Evolutionary conservation across 1,140 invertebrate genomes (phyloP).

Genomic region (Nomia melanderi): DNA sequence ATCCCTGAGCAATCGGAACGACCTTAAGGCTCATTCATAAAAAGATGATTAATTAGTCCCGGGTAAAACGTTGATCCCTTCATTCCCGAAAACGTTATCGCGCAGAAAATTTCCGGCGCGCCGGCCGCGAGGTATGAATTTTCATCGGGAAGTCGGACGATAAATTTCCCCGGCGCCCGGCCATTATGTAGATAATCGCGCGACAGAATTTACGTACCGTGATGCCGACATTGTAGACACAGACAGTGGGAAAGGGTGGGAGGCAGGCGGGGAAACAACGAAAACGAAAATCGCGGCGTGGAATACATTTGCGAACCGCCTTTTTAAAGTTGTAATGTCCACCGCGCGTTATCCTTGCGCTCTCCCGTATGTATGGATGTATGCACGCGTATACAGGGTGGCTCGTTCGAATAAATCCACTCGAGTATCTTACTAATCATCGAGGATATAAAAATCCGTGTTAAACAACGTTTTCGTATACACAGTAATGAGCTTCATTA

Average conservation of each 20-base stretch:
- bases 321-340: slow-evolving; percentile 15
- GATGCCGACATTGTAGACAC: slow-evolving; percentile 31
- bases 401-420: not conserved
- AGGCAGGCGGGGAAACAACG: too few relatives aligned
- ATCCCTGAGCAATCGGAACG: too few relatives aligned
- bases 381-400: not conserved
- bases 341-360: not conserved
- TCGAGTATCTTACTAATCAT: too few relatives aligned
- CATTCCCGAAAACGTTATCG: not conserved
- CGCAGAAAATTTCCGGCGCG: not conserved
- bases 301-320: slow-evolving; percentile 18
- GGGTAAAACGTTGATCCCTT: not conserved
- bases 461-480: too few relatives aligned
- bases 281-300: slow-evolving; percentile 29
- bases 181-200: slow-evolving; percentile 49
- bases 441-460: too few relatives aligned
- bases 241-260: too few relatives aligned
- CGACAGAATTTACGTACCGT: slow-evolving; percentile 39
- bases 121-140: slow-evolving; percentile 33
- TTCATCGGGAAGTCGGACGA: slow-evolving; percentile 45
- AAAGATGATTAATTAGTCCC: not conserved
- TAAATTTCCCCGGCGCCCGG: slow-evolving; percentile 33
- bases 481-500: too few relatives aligned
- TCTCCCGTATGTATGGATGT: not conserved
- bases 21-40: too few relatives aligned